Percentiles rank a stretch among this genome's conserved stretches.
Evolutionary conservation across 2,888 invertebrate species (phyloP).

Genomic region (Lutraria lutraria): DNA sequence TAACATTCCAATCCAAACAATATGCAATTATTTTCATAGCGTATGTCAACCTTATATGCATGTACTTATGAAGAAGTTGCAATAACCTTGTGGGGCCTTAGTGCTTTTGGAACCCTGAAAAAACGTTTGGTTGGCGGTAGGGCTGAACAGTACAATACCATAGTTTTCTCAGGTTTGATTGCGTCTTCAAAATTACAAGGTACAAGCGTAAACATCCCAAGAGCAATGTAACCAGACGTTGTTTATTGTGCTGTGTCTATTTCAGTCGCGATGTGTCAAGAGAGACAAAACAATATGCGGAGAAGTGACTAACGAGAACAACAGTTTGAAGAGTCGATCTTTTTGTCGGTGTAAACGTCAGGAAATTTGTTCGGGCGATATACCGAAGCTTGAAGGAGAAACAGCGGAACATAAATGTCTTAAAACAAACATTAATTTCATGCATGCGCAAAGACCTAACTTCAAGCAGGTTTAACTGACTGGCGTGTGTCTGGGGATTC

Average conservation of each 20-base stretch:
- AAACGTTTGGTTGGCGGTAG: too few relatives aligned
- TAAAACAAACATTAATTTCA: not conserved
- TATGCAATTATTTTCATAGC: not conserved
- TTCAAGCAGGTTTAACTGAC: not conserved
- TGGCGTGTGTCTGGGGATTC: not conserved
- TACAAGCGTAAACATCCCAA: too few relatives aligned
- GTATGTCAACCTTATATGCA: too few relatives aligned
- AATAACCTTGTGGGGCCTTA: too few relatives aligned
- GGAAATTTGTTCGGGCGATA: slow-evolving; percentile 22
- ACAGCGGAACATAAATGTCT: slow-evolving; percentile 23
- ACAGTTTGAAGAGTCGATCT: not conserved
- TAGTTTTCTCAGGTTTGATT: too few relatives aligned
- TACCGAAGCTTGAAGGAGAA: slow-evolving; percentile 15
- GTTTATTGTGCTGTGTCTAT: not conserved
- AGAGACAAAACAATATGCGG: slow-evolving; percentile 7
- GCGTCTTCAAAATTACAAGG: too few relatives aligned
- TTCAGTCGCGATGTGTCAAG: slow-evolving; percentile 10
- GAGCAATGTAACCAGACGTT: too few relatives aligned
- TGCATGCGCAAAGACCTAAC: not conserved
- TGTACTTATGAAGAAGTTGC: too few relatives aligned
- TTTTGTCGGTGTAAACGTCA: slow-evolving; percentile 35
- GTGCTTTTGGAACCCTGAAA: too few relatives aligned
- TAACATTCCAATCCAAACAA: not conserved
- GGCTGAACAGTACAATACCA: too few relatives aligned
- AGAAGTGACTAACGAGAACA: not conserved